Evolutionary conservation across 2,113 vertebrate species (phyloP), one percentile per base, ranked within the genome.

Genomic region (Pogona vitticeps): DNA sequence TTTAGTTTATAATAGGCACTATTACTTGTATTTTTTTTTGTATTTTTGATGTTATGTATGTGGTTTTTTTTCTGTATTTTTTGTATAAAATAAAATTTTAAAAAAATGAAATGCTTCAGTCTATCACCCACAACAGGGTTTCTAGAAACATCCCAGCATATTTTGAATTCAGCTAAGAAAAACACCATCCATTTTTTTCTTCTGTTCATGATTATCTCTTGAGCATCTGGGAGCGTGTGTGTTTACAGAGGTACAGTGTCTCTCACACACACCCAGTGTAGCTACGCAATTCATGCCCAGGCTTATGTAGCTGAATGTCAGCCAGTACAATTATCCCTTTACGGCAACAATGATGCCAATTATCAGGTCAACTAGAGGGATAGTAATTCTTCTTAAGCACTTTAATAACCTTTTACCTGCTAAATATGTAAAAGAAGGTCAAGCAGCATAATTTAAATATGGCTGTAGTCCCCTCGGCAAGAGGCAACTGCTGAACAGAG

Each of bases 361-460:
- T 92, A 93, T 31, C 83, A 90, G 89, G 89, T 94, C 83, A 92
- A 46, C 89, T 86, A 31, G 1, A 92, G 63, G 75, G 2, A 21
- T 73, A 70, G 21, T 92, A 94, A 93, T 92, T 95, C 93, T 94
- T 94, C 80, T 85, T 92, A 95, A 95, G 89, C 85, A 91, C 90
- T 93, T 87, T 61, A 95, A 92, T 88, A 94, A 95, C 88, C 93
- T 96, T 95, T 89, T 82, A 90, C 79, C 92, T 95, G 90, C 93
- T 94, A 94, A 94, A 95, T 91, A 95, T 77, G 83, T 95, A 93
- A 94, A 88, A 85, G 76, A 95, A 95, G 92, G 92, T 94, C 95
- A 93, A 77, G 68, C 93, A 90, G 79, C 20, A 90, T 84, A 87
- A 93, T 92, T 95, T 94, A 95, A 94, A 93, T 92, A 90, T 72